phyloP scores from a whole-genome alignment of 2,113 vertebrate species.

The Mixornis gularis region DNA sequence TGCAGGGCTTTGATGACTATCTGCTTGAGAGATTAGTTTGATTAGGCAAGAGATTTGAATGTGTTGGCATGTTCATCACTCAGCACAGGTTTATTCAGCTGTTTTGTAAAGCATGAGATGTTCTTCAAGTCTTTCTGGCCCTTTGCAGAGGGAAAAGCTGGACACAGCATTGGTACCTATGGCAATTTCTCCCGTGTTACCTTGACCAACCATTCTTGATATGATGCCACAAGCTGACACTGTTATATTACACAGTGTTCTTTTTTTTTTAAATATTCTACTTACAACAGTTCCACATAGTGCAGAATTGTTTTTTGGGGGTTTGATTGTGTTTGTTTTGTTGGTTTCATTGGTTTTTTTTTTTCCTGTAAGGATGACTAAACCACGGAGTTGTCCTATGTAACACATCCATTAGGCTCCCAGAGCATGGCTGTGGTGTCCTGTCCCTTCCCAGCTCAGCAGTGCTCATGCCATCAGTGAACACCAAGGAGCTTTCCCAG shows the following conservation, averaged over 20 bases:
- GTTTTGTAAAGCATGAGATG: not conserved
- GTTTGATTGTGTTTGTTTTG: not conserved
- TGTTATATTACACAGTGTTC: not conserved
- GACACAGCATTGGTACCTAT: not conserved
- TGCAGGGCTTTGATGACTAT: not conserved
- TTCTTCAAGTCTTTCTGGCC: not conserved
- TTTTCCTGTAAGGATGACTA: not conserved
- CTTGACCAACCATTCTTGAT: not conserved
- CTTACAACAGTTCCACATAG: not conserved
- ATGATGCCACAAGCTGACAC: not conserved
- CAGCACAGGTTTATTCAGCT: not conserved
- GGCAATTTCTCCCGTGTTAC: not conserved
- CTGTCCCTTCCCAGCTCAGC: not conserved
- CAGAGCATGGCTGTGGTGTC: not conserved
- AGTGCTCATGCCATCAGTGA: not conserved
- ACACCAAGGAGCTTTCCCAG: not conserved
- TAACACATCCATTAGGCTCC: not conserved
- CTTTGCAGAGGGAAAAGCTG: not conserved
- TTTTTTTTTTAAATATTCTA: not conserved
- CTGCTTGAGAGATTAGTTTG: not conserved
- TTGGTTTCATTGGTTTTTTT: fast-evolving
- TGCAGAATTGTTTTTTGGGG: fast-evolving
- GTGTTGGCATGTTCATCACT: fast-evolving
- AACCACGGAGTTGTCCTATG: not conserved
- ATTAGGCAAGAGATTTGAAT: not conserved